phyloP scores from a whole-genome alignment of 2,888 invertebrate genomes.

The Fragum whitleyi region DNA sequence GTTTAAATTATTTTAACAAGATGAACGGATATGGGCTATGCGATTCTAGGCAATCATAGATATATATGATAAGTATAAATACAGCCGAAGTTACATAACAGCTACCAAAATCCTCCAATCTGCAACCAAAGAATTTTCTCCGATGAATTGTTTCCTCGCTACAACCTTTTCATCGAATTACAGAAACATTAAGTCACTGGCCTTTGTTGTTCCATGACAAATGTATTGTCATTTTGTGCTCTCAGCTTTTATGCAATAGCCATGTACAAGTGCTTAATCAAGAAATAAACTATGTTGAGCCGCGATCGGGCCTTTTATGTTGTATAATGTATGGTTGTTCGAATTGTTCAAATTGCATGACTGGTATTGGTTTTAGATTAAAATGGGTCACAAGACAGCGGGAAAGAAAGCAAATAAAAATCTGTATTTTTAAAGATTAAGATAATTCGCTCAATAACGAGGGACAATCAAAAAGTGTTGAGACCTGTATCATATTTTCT shows the following conservation, averaged over 20 bases:
- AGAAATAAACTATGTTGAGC: not conserved
- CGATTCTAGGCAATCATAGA: too few relatives aligned
- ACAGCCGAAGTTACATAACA: too few relatives aligned
- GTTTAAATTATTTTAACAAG: too few relatives aligned
- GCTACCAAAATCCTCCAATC: too few relatives aligned
- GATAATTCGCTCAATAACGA: too few relatives aligned
- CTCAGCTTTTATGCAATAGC: not conserved
- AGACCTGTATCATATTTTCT: too few relatives aligned
- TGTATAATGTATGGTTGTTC: not conserved
- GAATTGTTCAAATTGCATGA: not conserved
- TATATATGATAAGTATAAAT: too few relatives aligned
- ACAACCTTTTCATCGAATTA: conserved; percentile 22
- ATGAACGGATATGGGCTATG: too few relatives aligned
- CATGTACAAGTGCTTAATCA: conserved; percentile 12
- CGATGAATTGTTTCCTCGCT: not conserved
- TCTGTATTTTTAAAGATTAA: too few relatives aligned
- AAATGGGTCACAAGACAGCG: not conserved
- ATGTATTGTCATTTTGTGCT: not conserved
- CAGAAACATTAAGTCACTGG: conserved; percentile 4
- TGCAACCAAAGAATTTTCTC: too few relatives aligned
- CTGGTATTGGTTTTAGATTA: not conserved
- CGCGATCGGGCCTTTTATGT: not conserved
- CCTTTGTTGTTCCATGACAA: not conserved
- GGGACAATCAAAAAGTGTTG: too few relatives aligned
- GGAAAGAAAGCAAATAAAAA: too few relatives aligned